A percentile compares a stretch with the other conserved stretches of the same genome.
Conservation (phyloP, 53 echinoderm and acorn worm species). For the Paelopatides confundens region DNA sequence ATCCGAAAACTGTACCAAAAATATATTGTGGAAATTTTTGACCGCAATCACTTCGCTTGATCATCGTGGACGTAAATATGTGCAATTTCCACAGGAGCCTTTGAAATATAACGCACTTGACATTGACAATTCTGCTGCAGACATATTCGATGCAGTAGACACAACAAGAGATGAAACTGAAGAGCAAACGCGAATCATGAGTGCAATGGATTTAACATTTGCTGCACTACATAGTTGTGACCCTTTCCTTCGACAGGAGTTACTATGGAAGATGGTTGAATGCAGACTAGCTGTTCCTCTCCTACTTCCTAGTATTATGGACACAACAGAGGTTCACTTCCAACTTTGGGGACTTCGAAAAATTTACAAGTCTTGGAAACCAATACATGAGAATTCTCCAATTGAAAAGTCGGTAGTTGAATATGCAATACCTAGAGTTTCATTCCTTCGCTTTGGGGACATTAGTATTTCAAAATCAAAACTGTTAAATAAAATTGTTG, state of each 20-base stretch:
- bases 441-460: slow-evolving; percentile 19
- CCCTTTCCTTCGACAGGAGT: slow-evolving; percentile 39
- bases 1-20: not conserved
- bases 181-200: not conserved
- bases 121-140: not conserved
- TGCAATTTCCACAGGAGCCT: not conserved
- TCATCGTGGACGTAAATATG: slow-evolving; percentile 23
- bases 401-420: slow-evolving; percentile 31
- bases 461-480: slow-evolving; percentile 29
- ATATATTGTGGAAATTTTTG: not conserved
- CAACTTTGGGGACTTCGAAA: slow-evolving; percentile 41
- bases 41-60: slow-evolving; percentile 20
- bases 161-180: not conserved
- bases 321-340: not conserved
- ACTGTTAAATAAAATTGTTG: slow-evolving; percentile 21
- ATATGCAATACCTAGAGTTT: slow-evolving; percentile 21
- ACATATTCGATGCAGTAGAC: slow-evolving; percentile 14
- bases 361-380: slow-evolving; percentile 25
- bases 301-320: not conserved
- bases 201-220: slow-evolving; percentile 33
- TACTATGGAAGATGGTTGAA: slow-evolving; percentile 36
- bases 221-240: slow-evolving; percentile 36
- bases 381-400: not conserved
- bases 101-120: not conserved
- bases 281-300: slow-evolving; percentile 46